phyloP scores from a whole-genome alignment of 2,888 invertebrate genomes.

The Leptarthrus brevirostris region DNA sequence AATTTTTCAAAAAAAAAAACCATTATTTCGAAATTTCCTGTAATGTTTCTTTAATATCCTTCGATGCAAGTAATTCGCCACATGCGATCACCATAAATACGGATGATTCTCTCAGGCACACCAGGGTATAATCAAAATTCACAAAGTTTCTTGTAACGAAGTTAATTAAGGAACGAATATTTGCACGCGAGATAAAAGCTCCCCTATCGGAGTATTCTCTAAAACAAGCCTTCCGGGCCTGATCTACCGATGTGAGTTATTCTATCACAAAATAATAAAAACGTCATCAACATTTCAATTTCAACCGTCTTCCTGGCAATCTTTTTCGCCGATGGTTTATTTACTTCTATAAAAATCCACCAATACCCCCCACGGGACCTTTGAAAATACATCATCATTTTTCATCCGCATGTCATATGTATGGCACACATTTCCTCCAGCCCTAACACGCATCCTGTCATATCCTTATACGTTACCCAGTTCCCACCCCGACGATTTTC shows the following conservation, averaged over 20 bases:
- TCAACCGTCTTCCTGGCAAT: slow-evolving; percentile 32
- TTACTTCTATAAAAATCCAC: slow-evolving; percentile 17
- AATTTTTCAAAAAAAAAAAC: no score
- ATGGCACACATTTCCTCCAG: background rate
- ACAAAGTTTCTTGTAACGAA: slow-evolving; percentile 24
- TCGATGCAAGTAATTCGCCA: background rate
- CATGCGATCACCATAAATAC: background rate
- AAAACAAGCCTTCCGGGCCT: slow-evolving; percentile 16
- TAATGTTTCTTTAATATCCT: background rate
- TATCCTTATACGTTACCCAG: no score
- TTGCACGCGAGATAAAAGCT: background rate
- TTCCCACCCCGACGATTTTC: slow-evolving; percentile 6
- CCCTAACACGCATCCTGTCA: background rate
- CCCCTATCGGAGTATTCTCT: slow-evolving; percentile 11
- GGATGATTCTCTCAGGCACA: no score
- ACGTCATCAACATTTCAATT: slow-evolving; percentile 39
- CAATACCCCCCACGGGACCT: slow-evolving; percentile 21
- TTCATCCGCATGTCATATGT: slow-evolving; percentile 25
- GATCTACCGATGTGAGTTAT: slow-evolving; percentile 26
- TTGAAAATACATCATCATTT: slow-evolving; percentile 37
- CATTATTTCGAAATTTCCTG: background rate
- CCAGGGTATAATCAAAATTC: slow-evolving; percentile 29
- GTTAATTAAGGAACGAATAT: slow-evolving; percentile 6
- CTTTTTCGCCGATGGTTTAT: slow-evolving; percentile 18
- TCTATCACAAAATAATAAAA: slow-evolving; percentile 43